phyloP scores from a whole-genome alignment of 1,140 invertebrate species.

The Lerema accius region DNA sequence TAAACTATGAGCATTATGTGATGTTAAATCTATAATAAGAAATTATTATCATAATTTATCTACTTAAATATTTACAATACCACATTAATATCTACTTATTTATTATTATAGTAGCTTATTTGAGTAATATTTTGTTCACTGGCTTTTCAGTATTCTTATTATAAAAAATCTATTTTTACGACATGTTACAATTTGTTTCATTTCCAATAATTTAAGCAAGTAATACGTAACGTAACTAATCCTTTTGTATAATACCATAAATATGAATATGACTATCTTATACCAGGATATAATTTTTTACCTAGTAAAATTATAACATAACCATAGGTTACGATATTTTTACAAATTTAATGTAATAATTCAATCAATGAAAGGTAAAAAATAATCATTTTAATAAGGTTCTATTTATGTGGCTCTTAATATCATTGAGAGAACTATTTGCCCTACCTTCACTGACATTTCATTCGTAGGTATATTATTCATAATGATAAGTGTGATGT shows the following conservation, averaged over 20 bases:
- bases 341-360: neutral
- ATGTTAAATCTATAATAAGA: neutral
- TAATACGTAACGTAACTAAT: neutral
- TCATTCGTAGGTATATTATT: too few relatives aligned
- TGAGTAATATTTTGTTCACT: conserved; percentile 9
- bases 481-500: too few relatives aligned
- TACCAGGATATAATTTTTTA: neutral
- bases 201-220: neutral
- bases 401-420: too few relatives aligned
- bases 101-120: neutral
- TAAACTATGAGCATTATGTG: neutral
- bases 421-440: too few relatives aligned
- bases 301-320: conserved; percentile 4
- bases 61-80: conserved; percentile 10
- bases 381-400: too few relatives aligned
- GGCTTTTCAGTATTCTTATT: neutral
- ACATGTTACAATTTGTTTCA: neutral
- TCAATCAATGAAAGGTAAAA: too few relatives aligned
- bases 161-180: too few relatives aligned
- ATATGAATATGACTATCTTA: neutral
- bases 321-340: conserved; percentile 2
- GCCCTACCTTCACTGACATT: too few relatives aligned
- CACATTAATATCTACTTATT: neutral
- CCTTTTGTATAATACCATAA: neutral
- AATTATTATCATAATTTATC: neutral